Conservation (phyloP, 2,888 invertebrate genomes). For the Allygus modestus region DNA sequence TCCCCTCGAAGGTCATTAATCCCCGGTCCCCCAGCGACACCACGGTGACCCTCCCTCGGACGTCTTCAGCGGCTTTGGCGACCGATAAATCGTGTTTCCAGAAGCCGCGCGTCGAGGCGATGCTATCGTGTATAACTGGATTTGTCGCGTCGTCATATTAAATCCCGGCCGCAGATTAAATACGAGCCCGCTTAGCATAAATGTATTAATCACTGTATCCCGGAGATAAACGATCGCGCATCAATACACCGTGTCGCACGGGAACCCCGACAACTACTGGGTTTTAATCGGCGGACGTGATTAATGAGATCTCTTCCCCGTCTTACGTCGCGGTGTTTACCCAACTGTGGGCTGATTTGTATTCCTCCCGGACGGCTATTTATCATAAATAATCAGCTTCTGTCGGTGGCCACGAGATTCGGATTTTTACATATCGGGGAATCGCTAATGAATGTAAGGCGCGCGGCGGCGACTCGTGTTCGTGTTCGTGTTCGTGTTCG, state of each 20-base stretch:
- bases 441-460: constrained; percentile 26
- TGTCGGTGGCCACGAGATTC: not conserved
- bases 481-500: not conserved
- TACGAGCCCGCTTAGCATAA: constrained; percentile 45
- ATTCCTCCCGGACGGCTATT: constrained; percentile 10
- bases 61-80: not conserved
- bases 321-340: constrained; percentile 39
- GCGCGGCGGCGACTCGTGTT: too few species aligned
- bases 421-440: constrained; percentile 30
- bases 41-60: not conserved
- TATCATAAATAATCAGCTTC: constrained; percentile 50
- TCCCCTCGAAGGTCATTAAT: not conserved
- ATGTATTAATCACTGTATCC: constrained; percentile 38
- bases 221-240: constrained; percentile 36
- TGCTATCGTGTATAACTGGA: constrained; percentile 45
- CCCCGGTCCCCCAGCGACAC: not conserved
- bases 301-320: constrained; percentile 5
- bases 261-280: constrained; percentile 19
- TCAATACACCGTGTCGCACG: constrained; percentile 16
- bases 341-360: constrained; percentile 39
- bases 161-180: constrained; percentile 46
- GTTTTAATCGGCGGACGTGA: constrained; percentile 19
- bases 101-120: constrained; percentile 24
- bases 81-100: constrained; percentile 42
- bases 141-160: constrained; percentile 52